Base-by-base conservation (phyloP, 2,888 invertebrate genomes). In the Mesorhabditis belari region DNA sequence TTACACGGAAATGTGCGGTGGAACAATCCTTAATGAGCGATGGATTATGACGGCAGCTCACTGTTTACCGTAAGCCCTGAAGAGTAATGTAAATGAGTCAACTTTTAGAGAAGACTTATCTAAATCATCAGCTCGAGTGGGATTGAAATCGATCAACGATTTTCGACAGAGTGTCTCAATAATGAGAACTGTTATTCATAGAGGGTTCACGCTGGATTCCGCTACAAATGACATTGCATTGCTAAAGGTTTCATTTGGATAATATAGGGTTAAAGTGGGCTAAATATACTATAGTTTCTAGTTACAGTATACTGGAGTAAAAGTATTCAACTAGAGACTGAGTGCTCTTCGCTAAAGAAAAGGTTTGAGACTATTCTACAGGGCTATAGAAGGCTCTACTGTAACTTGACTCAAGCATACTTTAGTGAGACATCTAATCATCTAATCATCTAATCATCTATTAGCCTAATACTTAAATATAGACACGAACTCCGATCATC, bases 41-140 rank as follows among this genome's bases (percentile, higher is more conserved):
- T 65, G 67, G 64, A 49, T 69, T 12, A 19, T 71, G 24, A 71
- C 71, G 2, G 71, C 71, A 2, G 71, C 65, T n/a, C 71, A 71
- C 63, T 71, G 71, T 62, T 62, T 58, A n/a, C 44, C 44, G 44
- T 35, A 35, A n/a, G 44, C 44, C 44, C 44, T 17, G 12, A 9
- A 35, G 12, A 17, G 12, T n/a, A 35, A 35, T 35, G 44, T 9
- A n/a, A 2, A 35, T n/a, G n/a, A 17, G n/a, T 35, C n/a, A 17
- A 12, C n/a, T 35, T 1, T 9, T 35, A 35, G 44, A n/a, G n/a
- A 35, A n/a, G 44, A n/a, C 2, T n/a, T 35, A n/a, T 9, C n/a
- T n/a, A n/a, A n/a, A 35, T 35, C 44, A 35, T 35, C 44, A n/a
- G 44, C n/a, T 9, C 12, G 44, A n/a, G 12, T 35, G 44, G 44